Base-by-base conservation (phyloP, 2,888 invertebrate genomes). In the Sinodicranocentrus sp. region DNA sequence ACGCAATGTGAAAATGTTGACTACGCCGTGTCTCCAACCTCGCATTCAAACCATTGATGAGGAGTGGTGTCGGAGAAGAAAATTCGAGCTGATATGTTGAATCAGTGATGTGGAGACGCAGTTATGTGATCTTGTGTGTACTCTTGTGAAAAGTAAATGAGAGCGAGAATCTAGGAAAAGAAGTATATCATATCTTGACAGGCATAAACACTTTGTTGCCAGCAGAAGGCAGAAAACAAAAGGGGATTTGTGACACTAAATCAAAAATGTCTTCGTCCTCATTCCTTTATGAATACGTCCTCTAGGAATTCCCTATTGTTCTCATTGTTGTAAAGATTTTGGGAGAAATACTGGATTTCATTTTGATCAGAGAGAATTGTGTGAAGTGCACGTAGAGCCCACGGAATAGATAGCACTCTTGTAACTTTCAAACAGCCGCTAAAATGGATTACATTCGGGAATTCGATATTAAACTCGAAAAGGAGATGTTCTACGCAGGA, bases 401-500 rank as follows among this genome's bases (percentile, higher is more conserved):
- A 5, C 6, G 52, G 19, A 52, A 57, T 19, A 17, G 17, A 10
- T 17, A 21, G 57, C 23, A 57, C 13, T 3, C 57, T 57, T 57
- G 2, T 21, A 57, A 10, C 1, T 8, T 44, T 44, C 15, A 1
- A 33, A n/a, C 28, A 19, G 21, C 43, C 8, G 8, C n/a, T 1
- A 65, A 67, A 59, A 95, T 95, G 95, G 95, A 95, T 91, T 94
- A 94, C 91, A 94, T 95, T 88, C 92, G 94, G 86, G 94, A 94
- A 90, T 95, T 95, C 89, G 95, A 95, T 90, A 94, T 95, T 87
- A 93, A 94, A 86, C 91, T 95, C 84, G 94, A 94, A 90, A 94
- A 93, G 90, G 95, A 95, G 89, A 93, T 94, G 90, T 95, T 94
- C 90, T 95, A 95, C 89, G 94, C 95, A 19, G 95, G 95, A 0